Evolutionary conservation across 2,797 vertebrate genomes (phyloP).

Genomic region (Myiotriccus ornatus): DNA sequence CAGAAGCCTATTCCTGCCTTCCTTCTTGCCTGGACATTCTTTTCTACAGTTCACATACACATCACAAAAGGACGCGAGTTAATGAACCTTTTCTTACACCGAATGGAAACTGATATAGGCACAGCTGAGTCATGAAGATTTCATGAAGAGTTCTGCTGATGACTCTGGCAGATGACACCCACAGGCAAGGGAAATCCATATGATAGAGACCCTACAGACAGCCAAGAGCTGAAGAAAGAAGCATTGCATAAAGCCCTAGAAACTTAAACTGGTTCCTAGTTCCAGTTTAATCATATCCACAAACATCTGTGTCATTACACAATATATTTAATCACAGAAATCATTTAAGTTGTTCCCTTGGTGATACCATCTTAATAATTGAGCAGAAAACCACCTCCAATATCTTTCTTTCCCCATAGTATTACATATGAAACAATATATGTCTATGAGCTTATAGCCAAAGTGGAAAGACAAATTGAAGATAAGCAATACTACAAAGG

Average conservation of each 20-base stretch:
- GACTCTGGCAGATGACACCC: background rate
- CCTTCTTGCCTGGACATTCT: background rate
- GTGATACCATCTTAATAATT: background rate
- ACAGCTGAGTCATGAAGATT: background rate
- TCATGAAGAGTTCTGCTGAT: background rate
- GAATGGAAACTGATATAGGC: fast-evolving
- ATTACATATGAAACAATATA: conserved; percentile 24
- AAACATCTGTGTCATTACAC: background rate
- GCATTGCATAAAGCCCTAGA: background rate
- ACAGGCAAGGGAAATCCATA: background rate
- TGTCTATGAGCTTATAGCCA: background rate
- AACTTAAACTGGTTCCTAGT: background rate
- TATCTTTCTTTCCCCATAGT: background rate
- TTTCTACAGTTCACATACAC: background rate
- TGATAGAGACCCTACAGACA: background rate
- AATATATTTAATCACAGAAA: background rate
- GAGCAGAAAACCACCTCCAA: background rate
- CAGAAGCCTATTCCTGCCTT: background rate
- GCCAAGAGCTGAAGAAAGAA: background rate
- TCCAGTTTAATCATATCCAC: background rate
- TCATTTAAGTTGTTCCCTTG: background rate
- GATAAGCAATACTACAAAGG: background rate
- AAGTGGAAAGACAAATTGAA: conserved; percentile 17
- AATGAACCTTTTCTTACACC: background rate
- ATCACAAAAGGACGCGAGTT: background rate